These are phyloP conservation scores for Lithophane semibrunnea DNA, from an alignment of 2,888 invertebrate species.

Conservation along the genomic window DNA sequence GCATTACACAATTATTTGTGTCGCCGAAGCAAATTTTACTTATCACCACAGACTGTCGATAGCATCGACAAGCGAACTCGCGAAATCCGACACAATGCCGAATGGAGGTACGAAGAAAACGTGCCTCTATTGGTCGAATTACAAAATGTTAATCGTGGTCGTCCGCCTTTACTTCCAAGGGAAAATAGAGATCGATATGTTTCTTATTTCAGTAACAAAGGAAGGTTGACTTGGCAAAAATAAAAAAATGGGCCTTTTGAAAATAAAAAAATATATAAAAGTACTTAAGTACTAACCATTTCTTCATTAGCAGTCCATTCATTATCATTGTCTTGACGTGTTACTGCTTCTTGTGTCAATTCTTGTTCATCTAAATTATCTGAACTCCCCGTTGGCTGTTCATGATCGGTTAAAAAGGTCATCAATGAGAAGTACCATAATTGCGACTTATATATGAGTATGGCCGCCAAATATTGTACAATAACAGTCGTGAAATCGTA, in stretches of 20 bases:
- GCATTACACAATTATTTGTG: conserved; percentile 38
- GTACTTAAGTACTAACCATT: conserved; percentile 13
- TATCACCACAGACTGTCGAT: conserved; percentile 31
- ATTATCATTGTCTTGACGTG: conserved; percentile 16
- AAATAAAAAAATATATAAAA: conserved; percentile 15
- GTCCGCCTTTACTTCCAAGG: conserved; percentile 22
- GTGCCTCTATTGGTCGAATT: conserved; percentile 23
- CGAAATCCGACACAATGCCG: conserved; percentile 27
- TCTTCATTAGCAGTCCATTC: conserved; percentile 17
- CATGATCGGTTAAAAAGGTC: conserved; percentile 38
- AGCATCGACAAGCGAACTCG: conserved; percentile 30
- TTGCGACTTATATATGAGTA: conserved; percentile 17
- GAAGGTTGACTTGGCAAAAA: conserved; percentile 23
- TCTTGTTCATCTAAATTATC: conserved; percentile 18
- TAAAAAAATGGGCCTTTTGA: conserved; percentile 17
- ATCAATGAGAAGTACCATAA: conserved; percentile 41
- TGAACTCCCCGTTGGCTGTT: conserved; percentile 29
- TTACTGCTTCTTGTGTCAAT: conserved; percentile 21
- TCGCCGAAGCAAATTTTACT: conserved; percentile 35
- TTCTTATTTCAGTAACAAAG: conserved; percentile 21
- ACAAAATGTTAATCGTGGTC: conserved; percentile 27
- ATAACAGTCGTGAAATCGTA: background rate
- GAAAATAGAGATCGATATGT: conserved; percentile 33
- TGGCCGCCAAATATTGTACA: conserved; percentile 1
- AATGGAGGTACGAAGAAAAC: conserved; percentile 25